phyloP scores from a whole-genome alignment of 2,797 vertebrate genomes.

The Cynodonichthys magdalenae region DNA sequence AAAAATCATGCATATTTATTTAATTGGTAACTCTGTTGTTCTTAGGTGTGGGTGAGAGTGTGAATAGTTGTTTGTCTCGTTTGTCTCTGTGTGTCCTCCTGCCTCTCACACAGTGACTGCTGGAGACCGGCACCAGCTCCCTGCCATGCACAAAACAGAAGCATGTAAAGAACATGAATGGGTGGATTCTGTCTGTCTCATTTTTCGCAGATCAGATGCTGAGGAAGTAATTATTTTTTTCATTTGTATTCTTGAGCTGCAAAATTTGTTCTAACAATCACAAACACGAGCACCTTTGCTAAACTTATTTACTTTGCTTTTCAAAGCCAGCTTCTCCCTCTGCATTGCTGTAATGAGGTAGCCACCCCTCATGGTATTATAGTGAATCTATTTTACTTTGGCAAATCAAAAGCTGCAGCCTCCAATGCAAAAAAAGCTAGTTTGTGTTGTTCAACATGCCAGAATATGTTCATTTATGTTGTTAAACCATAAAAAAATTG shows the following conservation, averaged over 20 bases:
- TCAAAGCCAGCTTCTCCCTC: neutral
- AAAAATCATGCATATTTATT: too few species aligned
- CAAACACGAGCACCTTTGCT: neutral
- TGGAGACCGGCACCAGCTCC: too few species aligned
- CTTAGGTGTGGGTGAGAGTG: too few species aligned
- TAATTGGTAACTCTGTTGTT: too few species aligned
- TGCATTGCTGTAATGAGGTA: neutral
- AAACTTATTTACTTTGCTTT: neutral
- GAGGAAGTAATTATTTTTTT: neutral
- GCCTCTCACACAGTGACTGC: too few species aligned
- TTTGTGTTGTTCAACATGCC: conserved; percentile 19
- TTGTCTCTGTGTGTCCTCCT: too few species aligned
- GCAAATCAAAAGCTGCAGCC: neutral
- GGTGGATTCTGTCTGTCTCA: neutral
- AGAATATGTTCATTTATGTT: conserved; percentile 33
- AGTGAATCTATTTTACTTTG: neutral
- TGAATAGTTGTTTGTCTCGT: too few species aligned
- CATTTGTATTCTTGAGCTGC: neutral
- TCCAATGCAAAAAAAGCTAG: neutral
- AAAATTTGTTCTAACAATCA: conserved; percentile 8
- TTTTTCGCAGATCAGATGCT: neutral
- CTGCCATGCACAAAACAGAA: too few species aligned
- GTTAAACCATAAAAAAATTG: conserved; percentile 30
- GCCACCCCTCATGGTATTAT: neutral
- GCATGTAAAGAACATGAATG: too few species aligned